Evolutionary conservation across 2,888 invertebrate species (phyloP).

Genomic region (Andrena flavipes): DNA sequence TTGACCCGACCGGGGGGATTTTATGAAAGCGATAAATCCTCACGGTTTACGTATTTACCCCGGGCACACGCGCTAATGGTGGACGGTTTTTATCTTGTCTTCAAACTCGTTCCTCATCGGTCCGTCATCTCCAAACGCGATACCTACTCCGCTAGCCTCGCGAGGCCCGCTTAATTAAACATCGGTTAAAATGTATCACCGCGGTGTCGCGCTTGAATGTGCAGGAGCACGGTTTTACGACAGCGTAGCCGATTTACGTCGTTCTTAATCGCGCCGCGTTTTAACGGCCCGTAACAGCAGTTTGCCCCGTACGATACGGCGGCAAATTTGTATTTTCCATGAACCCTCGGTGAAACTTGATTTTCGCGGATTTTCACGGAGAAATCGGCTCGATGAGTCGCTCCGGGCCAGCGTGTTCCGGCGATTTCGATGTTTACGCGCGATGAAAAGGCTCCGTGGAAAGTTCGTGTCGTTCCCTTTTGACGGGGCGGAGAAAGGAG

Average conservation of each 20-base stretch:
- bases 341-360: background rate
- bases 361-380: background rate
- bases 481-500: background rate
- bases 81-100: slow-evolving; percentile 41
- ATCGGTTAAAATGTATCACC: slow-evolving; percentile 37
- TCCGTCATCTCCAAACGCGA: slow-evolving; percentile 18
- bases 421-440: slow-evolving; percentile 13
- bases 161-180: slow-evolving; percentile 32
- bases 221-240: slow-evolving; percentile 20
- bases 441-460: background rate
- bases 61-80: slow-evolving; percentile 49
- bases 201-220: background rate
- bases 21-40: slow-evolving; percentile 63
- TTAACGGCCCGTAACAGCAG: slow-evolving; percentile 16
- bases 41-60: slow-evolving; percentile 47
- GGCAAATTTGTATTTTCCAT: slow-evolving; percentile 24
- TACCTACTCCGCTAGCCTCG: slow-evolving; percentile 3
- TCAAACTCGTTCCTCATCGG: slow-evolving; percentile 15
- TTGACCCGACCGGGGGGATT: slow-evolving; percentile 44
- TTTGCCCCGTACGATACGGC: background rate
- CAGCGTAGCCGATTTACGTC: background rate
- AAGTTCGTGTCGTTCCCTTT: background rate
- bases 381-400: background rate
- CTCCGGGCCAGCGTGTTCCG: background rate
- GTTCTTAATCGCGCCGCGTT: slow-evolving; percentile 24